Evolutionary conservation across 2,888 invertebrate species (phyloP).

Genomic region (Conus canariensis): DNA sequence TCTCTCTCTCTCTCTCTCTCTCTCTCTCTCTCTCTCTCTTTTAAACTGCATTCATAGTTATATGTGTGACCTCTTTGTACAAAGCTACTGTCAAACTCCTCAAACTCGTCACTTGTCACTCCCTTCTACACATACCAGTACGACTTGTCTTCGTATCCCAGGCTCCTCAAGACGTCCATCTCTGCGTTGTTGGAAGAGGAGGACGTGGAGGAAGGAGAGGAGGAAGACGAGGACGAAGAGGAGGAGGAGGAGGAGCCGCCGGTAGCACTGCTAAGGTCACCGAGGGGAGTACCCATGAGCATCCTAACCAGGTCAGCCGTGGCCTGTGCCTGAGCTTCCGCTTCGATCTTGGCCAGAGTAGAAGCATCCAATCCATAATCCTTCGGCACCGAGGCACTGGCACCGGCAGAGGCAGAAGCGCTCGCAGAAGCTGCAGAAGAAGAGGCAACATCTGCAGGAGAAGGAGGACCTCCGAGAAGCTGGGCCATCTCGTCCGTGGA

Average conservation of each 20-base stretch:
- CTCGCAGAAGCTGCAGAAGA: constrained; percentile 4
- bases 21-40: background rate
- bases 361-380: background rate
- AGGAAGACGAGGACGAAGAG: background rate
- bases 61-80: too few relatives aligned
- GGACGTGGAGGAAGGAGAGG: background rate
- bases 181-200: background rate
- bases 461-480: background rate
- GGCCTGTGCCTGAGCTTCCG: background rate
- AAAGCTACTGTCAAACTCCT: too few relatives aligned
- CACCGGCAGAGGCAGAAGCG: background rate
- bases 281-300: background rate
- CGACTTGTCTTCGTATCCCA: background rate
- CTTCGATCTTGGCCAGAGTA: background rate
- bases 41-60: background rate
- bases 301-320: background rate
- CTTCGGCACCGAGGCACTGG: background rate
- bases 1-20: too few relatives aligned
- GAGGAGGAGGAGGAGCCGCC: background rate
- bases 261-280: background rate
- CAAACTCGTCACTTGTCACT: too few relatives aligned
- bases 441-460: background rate
- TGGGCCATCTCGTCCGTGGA: background rate
- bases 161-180: background rate
- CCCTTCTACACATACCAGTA: background rate